Evolutionary conservation across 2,888 invertebrate species (phyloP), one percentile per base, ranked within the genome.

Genomic region (Meliscaeva auricollis): DNA sequence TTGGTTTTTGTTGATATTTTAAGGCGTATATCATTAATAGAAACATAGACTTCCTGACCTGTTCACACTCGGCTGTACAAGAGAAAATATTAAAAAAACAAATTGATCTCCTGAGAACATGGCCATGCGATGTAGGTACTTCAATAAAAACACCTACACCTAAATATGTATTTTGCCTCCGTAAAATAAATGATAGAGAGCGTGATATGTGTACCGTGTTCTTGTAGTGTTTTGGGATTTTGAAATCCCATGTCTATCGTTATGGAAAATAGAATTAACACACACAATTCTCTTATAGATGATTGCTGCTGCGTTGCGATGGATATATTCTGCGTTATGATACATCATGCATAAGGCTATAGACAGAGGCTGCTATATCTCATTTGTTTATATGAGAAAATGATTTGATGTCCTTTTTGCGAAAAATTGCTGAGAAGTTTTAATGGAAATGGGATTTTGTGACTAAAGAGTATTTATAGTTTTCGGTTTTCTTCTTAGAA

Each of bases 191-290:
- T 17, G 17, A 17, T 9, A 26, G 46, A 46, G 9, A 20, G 8
- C 2, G 8, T n/a, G n/a, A n/a, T n/a, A n/a, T 3, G 17, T 17
- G 46, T 20, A 9, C n/a, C n/a, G 13, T 1, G 46, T 46, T 17
- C 9, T 20, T 46, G 46, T 20, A 46, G 17, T 17, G 17, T 46
- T 46, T 44, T 46, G 17, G 17, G 17, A 46, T 9, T 17, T 46
- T 46, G 1, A 46, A 20, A 17, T 46, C 46, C 17, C 46, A 46
- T 46, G 46, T 46, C 20, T 46, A 46, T 17, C 46, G 17, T 46
- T 46, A 46, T n/a, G 17, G 9, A 46, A 46, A 46, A 46, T 46
- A 20, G 17, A 46, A 20, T 20, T 46, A 46, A 46, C 46, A 46
- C 17, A 46, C 17, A 44, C 8, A 44, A 44, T 44, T 15, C 44